Base-by-base conservation (phyloP, 2,113 vertebrate species). In the Monopterus albus region DNA sequence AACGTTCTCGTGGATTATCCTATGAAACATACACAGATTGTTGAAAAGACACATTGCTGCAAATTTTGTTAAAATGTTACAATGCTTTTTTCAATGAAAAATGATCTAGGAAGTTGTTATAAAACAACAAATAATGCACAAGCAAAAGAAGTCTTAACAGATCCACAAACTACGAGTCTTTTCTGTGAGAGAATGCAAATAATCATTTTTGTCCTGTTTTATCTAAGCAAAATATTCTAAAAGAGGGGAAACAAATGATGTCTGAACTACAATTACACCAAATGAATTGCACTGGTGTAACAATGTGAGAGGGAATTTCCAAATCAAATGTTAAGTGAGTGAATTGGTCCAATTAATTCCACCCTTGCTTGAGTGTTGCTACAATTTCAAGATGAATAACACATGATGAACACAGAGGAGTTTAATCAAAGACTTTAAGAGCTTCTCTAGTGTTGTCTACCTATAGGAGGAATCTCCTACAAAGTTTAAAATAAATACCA, bases 301-400 rank as follows among this genome's bases (percentile, higher is more conserved):
- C 23, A 17, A 42, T 21, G 38, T 60, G n/a, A 25, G 59, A 39
- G 61, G 70, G 52, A 79, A 23, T 60, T 58, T 23, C 18, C 36
- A 51, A 38, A 68, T 56, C 33, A 61, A 74, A 56, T 61, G 7
- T 5, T 59, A 33, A 64, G 45, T 46, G 53, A 78, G 15, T 71
- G 20, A 49, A 43, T 40, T 1, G 3, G 49, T 39, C 38, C 33
- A 53, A 47, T 71, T 49, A 69, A 75, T 55, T 50, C 47, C 33
- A 56, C n/a, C 14, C 8, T 55, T 14, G 46, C 38, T 20, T 51
- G 7, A 35, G 17, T 45, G 23, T 26, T 0, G 10, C 26, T 46
- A 33, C 39, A 50, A 21, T 47, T 52, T 43, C 7, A 38, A 36
- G 68, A 45, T 6, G 29, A 6, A 28, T 11, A 46, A 25, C 59